Base-by-base conservation (phyloP, 2,797 vertebrate species). In the Melanotaenia trifasciata region DNA sequence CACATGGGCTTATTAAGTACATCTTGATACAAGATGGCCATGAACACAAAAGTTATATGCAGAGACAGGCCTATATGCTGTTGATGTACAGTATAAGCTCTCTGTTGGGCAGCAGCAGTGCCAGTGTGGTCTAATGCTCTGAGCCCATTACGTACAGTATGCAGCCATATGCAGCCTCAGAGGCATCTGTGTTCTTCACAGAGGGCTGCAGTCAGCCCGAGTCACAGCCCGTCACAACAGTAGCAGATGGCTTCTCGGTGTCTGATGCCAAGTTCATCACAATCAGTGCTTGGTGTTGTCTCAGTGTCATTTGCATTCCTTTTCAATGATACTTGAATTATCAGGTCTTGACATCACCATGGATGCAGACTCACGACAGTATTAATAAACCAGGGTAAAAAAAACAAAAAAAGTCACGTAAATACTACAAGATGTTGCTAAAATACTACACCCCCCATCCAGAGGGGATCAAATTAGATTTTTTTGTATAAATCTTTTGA, bases 201-300 rank as follows among this genome's bases (percentile, higher is more conserved):
- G 63, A 51, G 60, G 73, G 66, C 60, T 67, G 70, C 72, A 80
- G 77, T 80, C 74, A 65, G 62, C 62, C 67, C 4, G 12, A 71
- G 70, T 35, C 74, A 47, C 72, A 83, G 79, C 61, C 80, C 81
- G 65, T 87, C 89, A 89, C 85, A 88, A 87, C 82, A 84, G 83
- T 78, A 81, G 74, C 90, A 92, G 90, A 91, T 92, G 89, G 87
- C 72, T 57, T 75, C 43, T 64, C 68, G 45, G 60, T 59, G 26
- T 76, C 54, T 67, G 22, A 8, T 59, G 79, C 76, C 78, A 83
- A 82, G 78, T 69, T 62, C 30, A 77, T 65, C 81, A 89, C 91
- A 90, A 84, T 90, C 77, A 80, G 61, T 82, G 61, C 58, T 83
- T 63, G 75, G 77, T 80, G 76, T 76, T 73, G 26, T 56, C 26